These are phyloP conservation scores for Geopemphigus sp. DNA, from an alignment of 1,140 invertebrate genomes.

Conservation along the genomic window DNA sequence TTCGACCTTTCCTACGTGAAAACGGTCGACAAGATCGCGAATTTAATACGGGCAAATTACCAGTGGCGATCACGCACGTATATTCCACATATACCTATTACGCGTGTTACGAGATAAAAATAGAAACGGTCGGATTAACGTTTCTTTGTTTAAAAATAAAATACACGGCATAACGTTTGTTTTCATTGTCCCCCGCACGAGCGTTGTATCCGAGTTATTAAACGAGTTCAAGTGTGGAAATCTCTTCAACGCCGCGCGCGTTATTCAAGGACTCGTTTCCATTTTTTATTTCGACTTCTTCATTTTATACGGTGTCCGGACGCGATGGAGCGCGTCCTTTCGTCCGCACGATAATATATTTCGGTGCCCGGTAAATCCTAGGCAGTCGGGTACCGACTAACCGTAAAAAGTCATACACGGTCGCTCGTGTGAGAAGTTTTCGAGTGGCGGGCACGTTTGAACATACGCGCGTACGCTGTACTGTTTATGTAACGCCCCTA, in stretches of 20 bases:
- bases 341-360: not conserved
- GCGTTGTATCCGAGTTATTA: not conserved
- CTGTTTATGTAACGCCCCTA: not conserved
- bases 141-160: not conserved
- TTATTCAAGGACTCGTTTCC: conserved; percentile 2
- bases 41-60: not conserved
- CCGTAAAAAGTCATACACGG: conserved; percentile 39
- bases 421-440: conserved; percentile 29
- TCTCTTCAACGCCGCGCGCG: conserved; percentile 1
- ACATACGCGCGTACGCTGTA: not conserved
- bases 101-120: not conserved
- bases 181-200: not conserved
- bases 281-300: not conserved
- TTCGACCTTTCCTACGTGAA: not conserved
- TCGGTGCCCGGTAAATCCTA: not conserved
- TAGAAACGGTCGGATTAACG: not conserved
- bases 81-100: not conserved
- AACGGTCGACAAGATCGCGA: not conserved
- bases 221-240: conserved; percentile 12
- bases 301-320: conserved; percentile 18
- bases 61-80: not conserved
- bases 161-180: conserved; percentile 3
- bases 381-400: not conserved
- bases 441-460: not conserved
- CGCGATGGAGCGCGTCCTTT: conserved; percentile 29